These are phyloP conservation scores for Drymonia ruficornis DNA, from an alignment of 2,888 invertebrate genomes.

Conservation along the genomic window DNA sequence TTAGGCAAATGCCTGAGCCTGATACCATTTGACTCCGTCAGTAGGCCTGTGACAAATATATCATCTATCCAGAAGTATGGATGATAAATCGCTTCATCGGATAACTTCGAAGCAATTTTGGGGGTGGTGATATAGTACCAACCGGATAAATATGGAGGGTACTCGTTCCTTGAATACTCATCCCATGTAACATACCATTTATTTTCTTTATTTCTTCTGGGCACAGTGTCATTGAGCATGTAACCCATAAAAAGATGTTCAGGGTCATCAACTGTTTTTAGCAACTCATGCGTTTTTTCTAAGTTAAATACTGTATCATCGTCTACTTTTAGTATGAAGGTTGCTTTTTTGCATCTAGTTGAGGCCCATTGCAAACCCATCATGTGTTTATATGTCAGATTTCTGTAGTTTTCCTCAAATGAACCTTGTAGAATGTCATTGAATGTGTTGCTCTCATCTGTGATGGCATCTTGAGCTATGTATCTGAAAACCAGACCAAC, in stretches of 20 bases:
- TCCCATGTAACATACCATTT: constrained; percentile 92
- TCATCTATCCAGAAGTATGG: constrained; percentile 97
- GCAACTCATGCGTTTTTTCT: constrained; percentile 67
- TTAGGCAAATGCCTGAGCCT: constrained; percentile 83
- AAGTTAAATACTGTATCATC: constrained; percentile 87
- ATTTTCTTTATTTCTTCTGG: constrained; percentile 87
- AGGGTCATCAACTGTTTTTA: constrained; percentile 39
- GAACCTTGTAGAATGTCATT: constrained; percentile 91
- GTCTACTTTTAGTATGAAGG: constrained; percentile 57
- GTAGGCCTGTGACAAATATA: constrained; percentile 92
- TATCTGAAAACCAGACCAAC: constrained; percentile 56
- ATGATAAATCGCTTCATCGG: constrained; percentile 79
- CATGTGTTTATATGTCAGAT: constrained; percentile 92
- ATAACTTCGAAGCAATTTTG: constrained; percentile 84
- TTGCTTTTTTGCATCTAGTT: constrained; percentile 84
- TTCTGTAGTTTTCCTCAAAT: constrained; percentile 90
- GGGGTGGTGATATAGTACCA: constrained; percentile 93
- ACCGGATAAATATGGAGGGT: constrained; percentile 92
- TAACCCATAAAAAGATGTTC: constrained; percentile 86
- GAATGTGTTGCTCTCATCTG: constrained; percentile 86
- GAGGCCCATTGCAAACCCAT: constrained; percentile 92
- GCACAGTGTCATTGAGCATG: constrained; percentile 86
- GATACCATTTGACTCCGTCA: constrained; percentile 86
- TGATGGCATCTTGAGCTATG: constrained; percentile 83
- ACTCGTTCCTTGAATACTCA: constrained; percentile 86